A percentile compares a stretch with the other conserved stretches of the same genome.
Evolutionary conservation across 2,797 vertebrate species (phyloP).

Genomic region (Poeciliopsis paucimaculata): DNA sequence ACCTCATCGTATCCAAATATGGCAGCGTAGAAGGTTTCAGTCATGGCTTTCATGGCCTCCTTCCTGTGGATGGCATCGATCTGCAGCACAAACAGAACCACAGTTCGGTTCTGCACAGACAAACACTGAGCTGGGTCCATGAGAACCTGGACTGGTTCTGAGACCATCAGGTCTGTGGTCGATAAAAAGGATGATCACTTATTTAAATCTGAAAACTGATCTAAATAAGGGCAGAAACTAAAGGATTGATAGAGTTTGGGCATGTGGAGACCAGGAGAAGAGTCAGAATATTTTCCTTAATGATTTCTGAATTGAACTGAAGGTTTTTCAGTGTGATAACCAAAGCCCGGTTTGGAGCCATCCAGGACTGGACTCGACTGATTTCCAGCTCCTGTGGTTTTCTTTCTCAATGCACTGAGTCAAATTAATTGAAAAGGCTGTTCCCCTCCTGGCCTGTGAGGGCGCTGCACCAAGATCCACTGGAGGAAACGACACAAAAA

Average conservation of each 20-base stretch:
- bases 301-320: background rate
- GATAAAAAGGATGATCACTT: no score
- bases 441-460: no score
- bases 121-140: no score
- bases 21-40: constrained; percentile 93
- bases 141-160: no score
- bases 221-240: background rate
- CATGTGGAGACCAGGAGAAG: background rate
- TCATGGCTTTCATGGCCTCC: constrained; percentile 88
- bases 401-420: no score
- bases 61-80: constrained; percentile 88
- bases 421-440: no score
- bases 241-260: background rate
- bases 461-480: no score
- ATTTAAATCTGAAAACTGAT: background rate
- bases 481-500: no score
- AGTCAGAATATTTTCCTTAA: no score
- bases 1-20: constrained; percentile 99
- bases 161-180: no score
- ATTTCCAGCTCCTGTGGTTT: no score
- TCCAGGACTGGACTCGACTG: background rate
- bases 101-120: no score
- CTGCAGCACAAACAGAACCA: constrained; percentile 73
- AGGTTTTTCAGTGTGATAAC: background rate
- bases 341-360: background rate